Conservation (phyloP, 2,888 invertebrate genomes). For the Apodemia arnacis region DNA sequence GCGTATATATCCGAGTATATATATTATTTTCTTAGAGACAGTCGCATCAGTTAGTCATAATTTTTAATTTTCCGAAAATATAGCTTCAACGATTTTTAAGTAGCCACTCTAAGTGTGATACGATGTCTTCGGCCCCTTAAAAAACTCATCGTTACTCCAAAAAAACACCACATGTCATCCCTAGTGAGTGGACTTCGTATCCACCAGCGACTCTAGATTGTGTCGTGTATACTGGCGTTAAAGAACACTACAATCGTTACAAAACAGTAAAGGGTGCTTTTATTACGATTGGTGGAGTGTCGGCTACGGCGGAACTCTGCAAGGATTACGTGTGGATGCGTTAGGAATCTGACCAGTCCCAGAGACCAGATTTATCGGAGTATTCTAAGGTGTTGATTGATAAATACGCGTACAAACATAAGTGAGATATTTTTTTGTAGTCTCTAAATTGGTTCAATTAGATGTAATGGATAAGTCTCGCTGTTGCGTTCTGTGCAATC, state of each 20-base stretch:
- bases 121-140: background rate
- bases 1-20: no score
- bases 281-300: background rate
- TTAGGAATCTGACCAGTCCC: background rate
- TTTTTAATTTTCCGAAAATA: no score
- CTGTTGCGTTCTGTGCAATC: background rate
- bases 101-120: no score
- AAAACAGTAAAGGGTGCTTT: background rate
- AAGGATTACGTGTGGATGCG: background rate
- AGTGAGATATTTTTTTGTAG: background rate
- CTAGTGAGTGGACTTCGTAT: no score
- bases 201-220: no score
- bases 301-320: background rate
- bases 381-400: no score
- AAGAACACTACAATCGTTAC: background rate
- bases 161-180: background rate
- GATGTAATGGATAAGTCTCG: background rate
- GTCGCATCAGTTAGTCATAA: no score
- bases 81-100: no score
- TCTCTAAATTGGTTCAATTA: slow-evolving; percentile 15
- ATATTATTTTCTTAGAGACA: no score
- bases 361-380: no score
- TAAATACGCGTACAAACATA: background rate
- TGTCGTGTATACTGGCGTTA: background rate
- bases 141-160: background rate